A percentile compares a stretch with the other conserved stretches of the same genome.
phyloP scores from a whole-genome alignment of 2,797 vertebrate species.

The Morelia viridis region DNA sequence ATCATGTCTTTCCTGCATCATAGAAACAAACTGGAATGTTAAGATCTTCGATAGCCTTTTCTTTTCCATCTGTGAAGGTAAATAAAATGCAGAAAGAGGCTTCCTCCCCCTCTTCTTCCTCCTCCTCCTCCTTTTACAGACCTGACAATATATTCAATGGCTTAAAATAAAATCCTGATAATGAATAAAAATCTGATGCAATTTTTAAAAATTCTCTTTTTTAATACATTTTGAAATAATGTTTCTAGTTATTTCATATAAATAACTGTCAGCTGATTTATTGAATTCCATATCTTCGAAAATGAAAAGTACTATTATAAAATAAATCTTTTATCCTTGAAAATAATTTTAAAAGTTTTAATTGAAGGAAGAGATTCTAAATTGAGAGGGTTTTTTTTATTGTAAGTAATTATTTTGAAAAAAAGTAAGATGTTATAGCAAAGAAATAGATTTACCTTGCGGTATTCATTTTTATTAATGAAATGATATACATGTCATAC shows the following conservation, averaged over 20 bases:
- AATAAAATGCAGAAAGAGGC: not conserved
- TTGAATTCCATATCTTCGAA: not conserved
- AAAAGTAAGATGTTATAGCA: not conserved
- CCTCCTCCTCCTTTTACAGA: not conserved
- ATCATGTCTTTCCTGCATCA: not conserved
- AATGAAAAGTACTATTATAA: not conserved
- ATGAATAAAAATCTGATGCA: not conserved
- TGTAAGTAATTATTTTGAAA: not conserved
- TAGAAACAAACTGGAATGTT: not conserved
- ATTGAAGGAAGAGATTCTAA: not conserved
- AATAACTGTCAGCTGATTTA: not conserved
- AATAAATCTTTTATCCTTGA: not conserved
- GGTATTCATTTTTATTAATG: not conserved
- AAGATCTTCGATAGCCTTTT: not conserved
- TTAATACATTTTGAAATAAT: not conserved
- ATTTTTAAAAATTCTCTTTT: not conserved
- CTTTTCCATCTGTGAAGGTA: not conserved
- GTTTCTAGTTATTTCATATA: not conserved
- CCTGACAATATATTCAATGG: not conserved
- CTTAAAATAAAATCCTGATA: not conserved
- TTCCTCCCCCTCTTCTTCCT: not conserved
- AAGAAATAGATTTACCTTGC: not conserved
- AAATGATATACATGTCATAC: not conserved
- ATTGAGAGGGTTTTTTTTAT: not conserved
- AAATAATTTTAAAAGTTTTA: not conserved